Percentiles rank a stretch among this genome's conserved stretches.
phyloP scores from a whole-genome alignment of 2,113 vertebrate genomes.

The Thinocorus orbignyianus region DNA sequence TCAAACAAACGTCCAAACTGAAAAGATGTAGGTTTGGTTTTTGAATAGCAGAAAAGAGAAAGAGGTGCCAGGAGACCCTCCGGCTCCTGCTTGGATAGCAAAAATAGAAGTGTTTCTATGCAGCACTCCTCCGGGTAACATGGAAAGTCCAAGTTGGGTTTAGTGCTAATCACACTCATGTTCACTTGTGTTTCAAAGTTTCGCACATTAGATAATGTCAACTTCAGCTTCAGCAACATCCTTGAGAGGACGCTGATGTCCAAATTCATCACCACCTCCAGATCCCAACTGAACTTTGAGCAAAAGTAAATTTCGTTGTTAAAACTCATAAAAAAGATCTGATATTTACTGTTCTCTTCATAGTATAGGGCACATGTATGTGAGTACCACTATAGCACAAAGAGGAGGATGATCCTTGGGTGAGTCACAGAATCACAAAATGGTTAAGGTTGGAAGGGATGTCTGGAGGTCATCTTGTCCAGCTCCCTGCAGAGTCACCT shows the following conservation, averaged over 20 bases:
- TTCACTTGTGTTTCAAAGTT: neutral
- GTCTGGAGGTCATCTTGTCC: neutral
- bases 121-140: neutral
- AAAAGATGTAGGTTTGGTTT: neutral
- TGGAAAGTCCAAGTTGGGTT: fast-evolving
- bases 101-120: neutral
- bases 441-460: neutral
- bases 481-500: neutral
- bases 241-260: neutral
- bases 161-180: neutral
- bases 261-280: neutral
- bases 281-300: neutral
- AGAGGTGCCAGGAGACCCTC: neutral
- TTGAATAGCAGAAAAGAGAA: neutral
- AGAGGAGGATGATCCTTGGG: neutral
- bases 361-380: neutral
- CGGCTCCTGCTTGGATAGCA: neutral
- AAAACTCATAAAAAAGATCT: neutral
- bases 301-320: neutral
- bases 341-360: neutral
- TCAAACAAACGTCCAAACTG: neutral
- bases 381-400: neutral
- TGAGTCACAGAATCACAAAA: neutral
- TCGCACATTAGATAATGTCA: neutral
- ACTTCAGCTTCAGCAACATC: neutral